Percentiles rank a stretch among this genome's conserved stretches.
Evolutionary conservation across 2,888 invertebrate genomes (phyloP).

Genomic region (Cremastinae sp.): DNA sequence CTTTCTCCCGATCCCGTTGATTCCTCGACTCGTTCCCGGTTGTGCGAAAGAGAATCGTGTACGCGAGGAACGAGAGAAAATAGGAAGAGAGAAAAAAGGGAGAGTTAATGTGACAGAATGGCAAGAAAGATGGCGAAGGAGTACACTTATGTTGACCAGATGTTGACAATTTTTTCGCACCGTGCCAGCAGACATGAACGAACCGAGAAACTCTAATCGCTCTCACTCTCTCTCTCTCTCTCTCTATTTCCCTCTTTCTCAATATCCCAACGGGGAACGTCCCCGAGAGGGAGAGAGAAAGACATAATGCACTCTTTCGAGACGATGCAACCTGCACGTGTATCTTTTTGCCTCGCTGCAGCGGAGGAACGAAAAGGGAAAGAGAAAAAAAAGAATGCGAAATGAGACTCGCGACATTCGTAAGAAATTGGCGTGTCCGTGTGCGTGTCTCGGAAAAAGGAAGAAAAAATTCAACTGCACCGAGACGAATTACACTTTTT

Average conservation of each 20-base stretch:
- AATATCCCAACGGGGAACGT: background rate
- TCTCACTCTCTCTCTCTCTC: constrained; percentile 9
- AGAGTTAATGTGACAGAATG: constrained; percentile 47
- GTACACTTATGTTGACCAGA: constrained; percentile 69
- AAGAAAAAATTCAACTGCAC: constrained; percentile 5
- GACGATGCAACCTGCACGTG: constrained; percentile 48
- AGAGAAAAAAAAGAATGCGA: constrained; percentile 27
- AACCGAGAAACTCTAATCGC: constrained; percentile 47
- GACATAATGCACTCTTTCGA: constrained; percentile 18
- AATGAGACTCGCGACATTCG: constrained; percentile 11
- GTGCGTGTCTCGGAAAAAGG: constrained; percentile 6
- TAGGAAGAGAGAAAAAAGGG: constrained; percentile 9
- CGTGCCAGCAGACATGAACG: constrained; percentile 67
- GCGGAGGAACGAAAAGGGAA: constrained; percentile 18
- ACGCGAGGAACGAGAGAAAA: constrained; percentile 37
- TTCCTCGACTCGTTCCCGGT: background rate
- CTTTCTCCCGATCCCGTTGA: constrained; percentile 28
- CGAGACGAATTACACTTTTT: background rate
- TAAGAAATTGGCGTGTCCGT: constrained; percentile 17
- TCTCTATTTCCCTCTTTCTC: constrained; percentile 8
- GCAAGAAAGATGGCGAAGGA: constrained; percentile 30
- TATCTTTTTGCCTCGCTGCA: constrained; percentile 16
- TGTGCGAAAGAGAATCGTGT: background rate
- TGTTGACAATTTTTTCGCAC: constrained; percentile 70
- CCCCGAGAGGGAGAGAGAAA: background rate